Base-by-base conservation (phyloP, 2,113 vertebrate genomes). In the Passer montanus region DNA sequence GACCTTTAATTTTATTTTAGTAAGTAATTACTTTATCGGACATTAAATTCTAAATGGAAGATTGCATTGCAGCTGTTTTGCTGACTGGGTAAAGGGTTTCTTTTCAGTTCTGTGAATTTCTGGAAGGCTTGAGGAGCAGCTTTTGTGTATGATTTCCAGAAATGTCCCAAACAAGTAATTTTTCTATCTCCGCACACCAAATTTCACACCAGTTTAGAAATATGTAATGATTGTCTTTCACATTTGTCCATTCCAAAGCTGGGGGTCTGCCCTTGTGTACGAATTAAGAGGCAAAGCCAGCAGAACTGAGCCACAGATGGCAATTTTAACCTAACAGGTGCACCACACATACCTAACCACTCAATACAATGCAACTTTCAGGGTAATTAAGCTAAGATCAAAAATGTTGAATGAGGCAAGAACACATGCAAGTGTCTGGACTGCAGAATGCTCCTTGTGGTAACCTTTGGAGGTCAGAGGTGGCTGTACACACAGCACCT, bases 401-500 rank as follows among this genome's bases (percentile, higher is more conserved):
- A 18, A 89, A 78, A 17, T 11, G 2, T 27, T 62, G 31, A 44
- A 44, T 55, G 17, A 67, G 6, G 9, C 49, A 49, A 28, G 44
- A 73, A 46, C 30, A 23, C 2, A 3, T 12, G 33, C 3, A 3
- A 20, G 11, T 23, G 14, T 72, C 44, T 37, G 39, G 35, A 67
- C 20, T 55, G 18, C 87, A 77, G 46, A 33, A 23, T 20, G 20
- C 7, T 23, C 18, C 7, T 46, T 7, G 1, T 12, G 3, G 11
- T 24, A 6, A 2, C 13, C 27, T 53, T n/a, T 27, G 41, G 14
- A 44, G 21, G 33, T 43, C 28, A 12, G 17, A 24, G 1, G 1
- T 21, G 7, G 2, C 18, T 59, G 13, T 7, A 41, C 6, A 13
- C 0, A 0, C 31, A 33, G 30, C 15, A 4, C 6, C 58, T 6